phyloP scores from a whole-genome alignment of 2,888 invertebrate genomes.

The Amphiduros pacificus region DNA sequence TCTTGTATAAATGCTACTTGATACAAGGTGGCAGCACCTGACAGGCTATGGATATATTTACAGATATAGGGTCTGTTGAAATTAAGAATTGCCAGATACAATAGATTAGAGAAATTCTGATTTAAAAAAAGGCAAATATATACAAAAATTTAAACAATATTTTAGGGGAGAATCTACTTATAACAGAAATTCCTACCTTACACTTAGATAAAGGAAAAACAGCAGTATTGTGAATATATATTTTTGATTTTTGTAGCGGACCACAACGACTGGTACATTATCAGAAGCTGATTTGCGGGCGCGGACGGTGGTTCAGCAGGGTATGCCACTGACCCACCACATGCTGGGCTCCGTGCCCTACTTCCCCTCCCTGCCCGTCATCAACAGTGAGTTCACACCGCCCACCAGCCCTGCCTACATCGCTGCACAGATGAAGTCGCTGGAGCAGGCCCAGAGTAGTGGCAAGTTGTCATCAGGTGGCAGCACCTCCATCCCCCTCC shows the following conservation, averaged over 20 bases:
- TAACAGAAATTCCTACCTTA: too few relatives aligned
- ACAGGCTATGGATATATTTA: too few relatives aligned
- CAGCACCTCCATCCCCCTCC: constrained; percentile 19
- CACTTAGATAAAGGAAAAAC: too few relatives aligned
- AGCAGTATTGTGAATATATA: not conserved
- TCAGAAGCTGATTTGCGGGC: constrained; percentile 80
- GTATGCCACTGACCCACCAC: constrained; percentile 71
- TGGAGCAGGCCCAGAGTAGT: constrained; percentile 61
- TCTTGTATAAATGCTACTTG: too few relatives aligned
- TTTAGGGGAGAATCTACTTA: too few relatives aligned
- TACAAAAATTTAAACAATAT: too few relatives aligned
- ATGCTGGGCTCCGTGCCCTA: constrained; percentile 70
- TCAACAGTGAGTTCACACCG: constrained; percentile 61
- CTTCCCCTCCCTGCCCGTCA: constrained; percentile 70
- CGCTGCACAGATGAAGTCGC: constrained; percentile 65
- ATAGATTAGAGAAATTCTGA: too few relatives aligned
- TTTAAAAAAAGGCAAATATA: too few relatives aligned
- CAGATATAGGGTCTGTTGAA: too few relatives aligned
- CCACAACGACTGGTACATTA: constrained; percentile 3
- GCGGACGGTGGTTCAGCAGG: constrained; percentile 70
- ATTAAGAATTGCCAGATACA: too few relatives aligned
- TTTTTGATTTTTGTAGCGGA: constrained; percentile 6
- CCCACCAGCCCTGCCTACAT: constrained; percentile 61
- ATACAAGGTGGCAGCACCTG: too few relatives aligned
- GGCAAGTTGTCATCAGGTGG: constrained; percentile 18